These are phyloP conservation scores for Drosophila lacteicornis DNA, from an alignment of 1,140 invertebrate species.

Conservation along the genomic window DNA sequence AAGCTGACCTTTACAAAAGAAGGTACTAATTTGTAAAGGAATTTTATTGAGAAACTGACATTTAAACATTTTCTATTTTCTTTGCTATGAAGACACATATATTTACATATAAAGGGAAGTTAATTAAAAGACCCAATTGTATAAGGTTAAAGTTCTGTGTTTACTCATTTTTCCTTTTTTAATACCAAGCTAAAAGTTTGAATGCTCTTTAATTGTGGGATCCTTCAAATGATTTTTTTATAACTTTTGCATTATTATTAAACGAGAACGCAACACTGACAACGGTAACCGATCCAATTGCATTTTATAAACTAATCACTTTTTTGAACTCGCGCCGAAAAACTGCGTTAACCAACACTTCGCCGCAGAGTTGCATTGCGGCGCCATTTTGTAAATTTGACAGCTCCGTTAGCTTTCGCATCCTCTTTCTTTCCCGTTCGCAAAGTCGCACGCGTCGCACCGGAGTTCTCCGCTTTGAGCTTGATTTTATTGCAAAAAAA, in stretches of 20 bases:
- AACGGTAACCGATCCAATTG: too few species aligned
- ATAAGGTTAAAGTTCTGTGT: too few species aligned
- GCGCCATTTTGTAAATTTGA: slow-evolving; percentile 39
- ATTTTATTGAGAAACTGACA: background rate
- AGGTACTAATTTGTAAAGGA: background rate
- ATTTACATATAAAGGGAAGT: background rate
- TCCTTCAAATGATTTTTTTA: too few species aligned
- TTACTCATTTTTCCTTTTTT: too few species aligned
- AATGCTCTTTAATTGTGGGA: too few species aligned
- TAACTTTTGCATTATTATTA: too few species aligned
- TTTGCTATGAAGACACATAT: too few species aligned
- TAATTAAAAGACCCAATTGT: background rate
- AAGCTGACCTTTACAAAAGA: background rate
- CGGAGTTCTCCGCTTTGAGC: background rate
- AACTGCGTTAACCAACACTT: background rate
- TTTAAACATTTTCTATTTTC: too few species aligned
- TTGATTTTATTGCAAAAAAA: slow-evolving; percentile 6
- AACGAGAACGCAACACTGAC: too few species aligned
- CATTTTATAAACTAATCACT: too few species aligned
- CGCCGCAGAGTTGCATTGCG: slow-evolving; percentile 15
- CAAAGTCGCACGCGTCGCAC: slow-evolving; percentile 6
- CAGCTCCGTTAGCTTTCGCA: slow-evolving; percentile 25
- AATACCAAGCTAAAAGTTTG: too few species aligned
- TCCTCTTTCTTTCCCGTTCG: slow-evolving; percentile 42
- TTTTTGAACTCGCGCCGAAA: slow-evolving; percentile 14